Percentiles rank a stretch among this genome's conserved stretches.
Evolutionary conservation across 1,140 invertebrate species (phyloP).

Genomic region (Lerema accius): DNA sequence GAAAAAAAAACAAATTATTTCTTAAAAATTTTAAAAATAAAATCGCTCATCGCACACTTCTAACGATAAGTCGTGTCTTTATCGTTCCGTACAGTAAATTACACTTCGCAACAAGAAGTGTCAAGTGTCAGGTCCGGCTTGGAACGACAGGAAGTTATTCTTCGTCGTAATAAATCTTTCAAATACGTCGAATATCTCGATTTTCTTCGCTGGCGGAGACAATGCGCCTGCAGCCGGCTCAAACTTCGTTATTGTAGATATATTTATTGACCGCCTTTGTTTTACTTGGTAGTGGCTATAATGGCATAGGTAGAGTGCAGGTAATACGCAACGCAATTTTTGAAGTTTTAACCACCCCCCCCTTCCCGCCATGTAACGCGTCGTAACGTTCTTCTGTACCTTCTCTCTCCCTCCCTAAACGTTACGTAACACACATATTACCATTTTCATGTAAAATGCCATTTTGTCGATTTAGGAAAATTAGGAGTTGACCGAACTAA

Average conservation of each 20-base stretch:
- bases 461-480: too few species aligned
- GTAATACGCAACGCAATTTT: too few species aligned
- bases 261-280: slow-evolving; percentile 7
- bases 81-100: slow-evolving; percentile 22
- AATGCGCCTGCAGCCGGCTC: slow-evolving; percentile 8
- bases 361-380: too few species aligned
- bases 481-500: too few species aligned
- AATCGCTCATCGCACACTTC: not conserved
- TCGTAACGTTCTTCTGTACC: too few species aligned
- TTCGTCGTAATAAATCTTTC: slow-evolving; percentile 33
- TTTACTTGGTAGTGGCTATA: too few species aligned
- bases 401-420: too few species aligned
- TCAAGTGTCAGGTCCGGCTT: slow-evolving; percentile 29
- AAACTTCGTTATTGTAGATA: slow-evolving; percentile 8
- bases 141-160: slow-evolving; percentile 31
- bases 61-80: not conserved
- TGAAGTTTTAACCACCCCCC: too few species aligned
- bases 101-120: slow-evolving; percentile 27
- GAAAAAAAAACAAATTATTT: too few species aligned
- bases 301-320: too few species aligned
- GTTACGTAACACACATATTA: too few species aligned
- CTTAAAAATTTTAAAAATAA: not conserved
- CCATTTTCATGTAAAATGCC: too few species aligned
- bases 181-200: slow-evolving; percentile 27
- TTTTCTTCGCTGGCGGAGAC: slow-evolving; percentile 24